Evolutionary conservation across 2,113 vertebrate species (phyloP).

Genomic region (Eudyptes chrysolophus): DNA sequence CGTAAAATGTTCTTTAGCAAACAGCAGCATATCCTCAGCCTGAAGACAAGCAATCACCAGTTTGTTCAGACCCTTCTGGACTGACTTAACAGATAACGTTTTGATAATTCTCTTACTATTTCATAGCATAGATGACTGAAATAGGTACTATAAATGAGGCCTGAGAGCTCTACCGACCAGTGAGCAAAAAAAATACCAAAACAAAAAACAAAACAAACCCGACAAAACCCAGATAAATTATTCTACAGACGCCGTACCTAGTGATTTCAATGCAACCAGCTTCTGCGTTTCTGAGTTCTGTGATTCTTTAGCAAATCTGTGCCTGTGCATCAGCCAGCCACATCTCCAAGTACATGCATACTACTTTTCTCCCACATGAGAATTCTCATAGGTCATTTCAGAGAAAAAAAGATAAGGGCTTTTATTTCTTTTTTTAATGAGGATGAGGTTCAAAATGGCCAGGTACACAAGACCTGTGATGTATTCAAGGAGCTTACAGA

Average conservation of each 20-base stretch:
- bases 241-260: neutral
- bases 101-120: neutral
- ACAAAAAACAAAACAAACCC: neutral
- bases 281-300: neutral
- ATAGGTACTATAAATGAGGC: neutral
- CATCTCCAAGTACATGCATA: rapidly evolving
- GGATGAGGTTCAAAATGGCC: neutral
- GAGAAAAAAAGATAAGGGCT: neutral
- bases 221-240: neutral
- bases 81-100: neutral
- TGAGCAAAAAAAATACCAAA: neutral
- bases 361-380: neutral
- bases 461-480: neutral
- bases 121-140: neutral
- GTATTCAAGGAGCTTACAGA: neutral
- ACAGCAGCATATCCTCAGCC: neutral
- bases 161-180: neutral
- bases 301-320: neutral
- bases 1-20: neutral
- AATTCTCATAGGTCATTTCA: neutral
- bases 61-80: neutral
- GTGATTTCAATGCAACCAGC: neutral
- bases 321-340: neutral
- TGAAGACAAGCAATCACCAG: neutral
- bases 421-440: neutral